These are phyloP conservation scores for Andrena dorsata DNA, from an alignment of 2,888 invertebrate species.

Conservation along the genomic window DNA sequence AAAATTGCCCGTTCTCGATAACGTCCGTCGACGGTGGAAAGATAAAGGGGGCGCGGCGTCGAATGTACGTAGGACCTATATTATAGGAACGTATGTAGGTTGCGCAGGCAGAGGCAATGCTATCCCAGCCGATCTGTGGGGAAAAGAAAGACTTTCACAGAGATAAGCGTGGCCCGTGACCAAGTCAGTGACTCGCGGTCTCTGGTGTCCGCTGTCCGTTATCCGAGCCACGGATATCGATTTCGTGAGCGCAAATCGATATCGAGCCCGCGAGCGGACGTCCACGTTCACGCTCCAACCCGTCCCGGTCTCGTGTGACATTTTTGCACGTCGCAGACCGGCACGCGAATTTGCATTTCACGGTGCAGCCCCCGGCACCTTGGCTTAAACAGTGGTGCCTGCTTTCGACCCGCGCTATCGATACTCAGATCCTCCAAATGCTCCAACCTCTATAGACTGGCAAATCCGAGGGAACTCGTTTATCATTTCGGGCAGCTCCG, in stretches of 20 bases:
- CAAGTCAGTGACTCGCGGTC: conserved; percentile 48
- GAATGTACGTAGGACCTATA: too few relatives aligned
- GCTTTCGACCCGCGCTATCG: conserved; percentile 17
- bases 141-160: conserved; percentile 66
- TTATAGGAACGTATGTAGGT: too few relatives aligned
- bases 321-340: conserved; percentile 67
- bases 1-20: neutral
- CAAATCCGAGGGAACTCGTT: too few relatives aligned
- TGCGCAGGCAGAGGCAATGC: too few relatives aligned
- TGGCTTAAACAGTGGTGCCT: conserved; percentile 5
- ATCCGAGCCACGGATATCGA: conserved; percentile 71
- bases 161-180: conserved; percentile 49
- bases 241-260: conserved; percentile 74
- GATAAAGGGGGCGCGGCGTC: too few relatives aligned
- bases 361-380: conserved; percentile 37
- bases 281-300: conserved; percentile 41
- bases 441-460: too few relatives aligned
- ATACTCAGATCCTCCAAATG: neutral
- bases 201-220: conserved; percentile 59
- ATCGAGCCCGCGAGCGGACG: conserved; percentile 51
- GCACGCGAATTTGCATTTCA: conserved; percentile 62
- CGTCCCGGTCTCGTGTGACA: conserved; percentile 36
- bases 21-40: too few relatives aligned
- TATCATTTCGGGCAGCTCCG: too few relatives aligned
- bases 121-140: neutral